Evolutionary conservation across 2,797 vertebrate species (phyloP).

Genomic region (Heterohyrax brucei): DNA sequence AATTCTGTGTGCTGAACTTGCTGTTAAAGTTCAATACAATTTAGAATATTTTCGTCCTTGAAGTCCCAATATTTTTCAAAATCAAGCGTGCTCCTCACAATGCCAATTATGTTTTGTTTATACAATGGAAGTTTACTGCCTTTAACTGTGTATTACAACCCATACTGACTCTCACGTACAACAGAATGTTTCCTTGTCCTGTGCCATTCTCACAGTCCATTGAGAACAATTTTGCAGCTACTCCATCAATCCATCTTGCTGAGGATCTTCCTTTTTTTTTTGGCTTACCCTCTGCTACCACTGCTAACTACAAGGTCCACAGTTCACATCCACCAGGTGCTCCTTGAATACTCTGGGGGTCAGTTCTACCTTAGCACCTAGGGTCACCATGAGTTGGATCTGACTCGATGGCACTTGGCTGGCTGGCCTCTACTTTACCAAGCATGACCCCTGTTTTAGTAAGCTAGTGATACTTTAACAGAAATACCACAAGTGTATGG

Average conservation of each 20-base stretch:
- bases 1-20: background rate
- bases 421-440: no score
- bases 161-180: background rate
- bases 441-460: no score
- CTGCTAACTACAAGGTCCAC: no score
- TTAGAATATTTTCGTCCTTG: slow-evolving; percentile 56
- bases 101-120: background rate
- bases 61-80: slow-evolving; percentile 54
- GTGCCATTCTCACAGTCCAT: background rate
- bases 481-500: no score
- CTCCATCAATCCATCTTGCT: background rate
- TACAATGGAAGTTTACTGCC: background rate
- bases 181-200: background rate
- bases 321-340: no score
- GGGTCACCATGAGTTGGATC: no score
- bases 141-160: background rate
- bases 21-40: slow-evolving; percentile 15
- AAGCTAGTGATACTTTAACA: no score
- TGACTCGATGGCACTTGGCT: no score
- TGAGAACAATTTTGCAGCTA: background rate
- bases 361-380: no score
- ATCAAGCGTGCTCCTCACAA: background rate
- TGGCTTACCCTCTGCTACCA: background rate
- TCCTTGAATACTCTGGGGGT: no score
- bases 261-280: background rate